These are phyloP conservation scores for Parasteatoda tepidariorum DNA, from an alignment of 1,140 invertebrate species.

Conservation along the genomic window DNA sequence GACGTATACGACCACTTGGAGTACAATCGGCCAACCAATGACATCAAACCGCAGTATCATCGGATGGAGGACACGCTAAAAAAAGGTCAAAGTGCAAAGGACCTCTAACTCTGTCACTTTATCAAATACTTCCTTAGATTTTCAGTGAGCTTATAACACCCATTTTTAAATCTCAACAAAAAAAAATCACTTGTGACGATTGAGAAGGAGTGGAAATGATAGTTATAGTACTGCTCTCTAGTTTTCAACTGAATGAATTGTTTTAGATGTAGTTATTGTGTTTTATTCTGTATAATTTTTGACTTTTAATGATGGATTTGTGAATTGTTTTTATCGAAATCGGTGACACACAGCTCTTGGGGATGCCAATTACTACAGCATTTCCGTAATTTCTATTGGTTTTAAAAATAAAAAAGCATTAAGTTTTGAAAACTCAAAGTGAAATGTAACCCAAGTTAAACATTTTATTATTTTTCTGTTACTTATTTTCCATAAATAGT, in stretches of 20 bases:
- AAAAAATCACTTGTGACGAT: constrained; percentile 4
- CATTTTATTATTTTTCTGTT: too few relatives aligned
- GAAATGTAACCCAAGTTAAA: too few relatives aligned
- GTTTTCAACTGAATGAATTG: background rate
- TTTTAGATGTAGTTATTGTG: background rate
- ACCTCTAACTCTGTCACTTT: constrained; percentile 30
- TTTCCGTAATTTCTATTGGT: too few relatives aligned
- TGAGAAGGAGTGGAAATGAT: background rate
- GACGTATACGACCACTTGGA: constrained; percentile 85
- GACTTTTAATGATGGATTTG: too few relatives aligned
- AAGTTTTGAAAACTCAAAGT: too few relatives aligned
- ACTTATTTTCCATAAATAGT: too few relatives aligned
- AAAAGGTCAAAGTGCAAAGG: constrained; percentile 52
- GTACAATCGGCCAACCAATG: constrained; percentile 81
- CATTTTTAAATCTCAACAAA: constrained; percentile 26
- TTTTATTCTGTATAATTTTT: background rate
- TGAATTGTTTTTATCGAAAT: too few relatives aligned
- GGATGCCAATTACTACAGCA: too few relatives aligned
- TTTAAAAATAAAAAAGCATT: too few relatives aligned
- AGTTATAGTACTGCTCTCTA: background rate
- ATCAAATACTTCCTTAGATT: constrained; percentile 33
- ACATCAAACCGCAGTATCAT: constrained; percentile 83
- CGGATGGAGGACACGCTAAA: constrained; percentile 72
- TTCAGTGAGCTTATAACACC: constrained; percentile 51
- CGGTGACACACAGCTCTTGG: too few relatives aligned